These are phyloP conservation scores for Vollenhovia emeryi DNA, from an alignment of 1,140 invertebrate genomes.

Conservation along the genomic window DNA sequence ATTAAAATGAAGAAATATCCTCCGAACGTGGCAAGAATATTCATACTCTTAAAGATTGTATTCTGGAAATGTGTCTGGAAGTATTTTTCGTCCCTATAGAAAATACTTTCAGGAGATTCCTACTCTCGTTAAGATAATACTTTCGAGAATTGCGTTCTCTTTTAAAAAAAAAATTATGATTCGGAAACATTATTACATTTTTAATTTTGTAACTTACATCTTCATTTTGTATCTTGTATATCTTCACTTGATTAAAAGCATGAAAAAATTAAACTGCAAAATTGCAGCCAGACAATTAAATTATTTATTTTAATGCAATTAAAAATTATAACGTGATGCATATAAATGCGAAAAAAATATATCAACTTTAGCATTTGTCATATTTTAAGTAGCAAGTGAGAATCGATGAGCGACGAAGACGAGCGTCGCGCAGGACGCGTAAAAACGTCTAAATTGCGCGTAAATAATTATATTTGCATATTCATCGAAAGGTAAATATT, in stretches of 20 bases:
- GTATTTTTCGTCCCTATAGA: background rate
- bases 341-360: conserved; percentile 4
- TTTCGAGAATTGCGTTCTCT: background rate
- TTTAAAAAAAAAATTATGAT: background rate
- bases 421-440: conserved; percentile 73
- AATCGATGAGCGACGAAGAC: conserved; percentile 48
- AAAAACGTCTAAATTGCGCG: conserved; percentile 85
- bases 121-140: background rate
- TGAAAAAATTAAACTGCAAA: background rate
- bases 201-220: background rate
- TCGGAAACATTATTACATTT: background rate
- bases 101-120: background rate
- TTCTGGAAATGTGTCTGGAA: background rate
- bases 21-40: background rate
- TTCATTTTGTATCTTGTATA: background rate
- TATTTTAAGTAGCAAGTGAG: conserved; percentile 5
- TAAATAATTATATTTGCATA: conserved; percentile 86
- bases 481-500: conserved; percentile 86
- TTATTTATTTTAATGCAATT: background rate
- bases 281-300: background rate
- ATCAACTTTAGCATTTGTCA: conserved; percentile 8
- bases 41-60: background rate
- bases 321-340: conserved; percentile 47
- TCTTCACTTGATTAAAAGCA: background rate
- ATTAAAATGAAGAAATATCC: background rate